Evolutionary conservation across 2,888 invertebrate genomes (phyloP).

Genomic region (Deilephila porcellus): DNA sequence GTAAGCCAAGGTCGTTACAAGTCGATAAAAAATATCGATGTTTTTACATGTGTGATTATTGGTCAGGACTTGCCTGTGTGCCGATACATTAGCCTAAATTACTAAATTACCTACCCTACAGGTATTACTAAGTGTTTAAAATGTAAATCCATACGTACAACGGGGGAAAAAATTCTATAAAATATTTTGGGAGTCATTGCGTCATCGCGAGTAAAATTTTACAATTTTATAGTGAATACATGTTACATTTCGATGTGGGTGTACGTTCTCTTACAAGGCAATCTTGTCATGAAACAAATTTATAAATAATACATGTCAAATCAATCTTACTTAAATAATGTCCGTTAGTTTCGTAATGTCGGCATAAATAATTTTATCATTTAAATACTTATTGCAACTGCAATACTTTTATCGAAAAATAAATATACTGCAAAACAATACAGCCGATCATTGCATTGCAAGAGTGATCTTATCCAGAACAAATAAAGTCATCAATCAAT

Average conservation of each 20-base stretch:
- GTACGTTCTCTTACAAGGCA: neutral
- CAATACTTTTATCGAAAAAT: neutral
- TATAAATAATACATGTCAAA: neutral
- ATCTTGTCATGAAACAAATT: neutral
- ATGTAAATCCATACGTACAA: slow-evolving; percentile 30
- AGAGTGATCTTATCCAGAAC: neutral
- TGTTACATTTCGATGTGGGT: neutral
- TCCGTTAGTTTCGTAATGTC: too few species aligned
- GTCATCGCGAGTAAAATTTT: slow-evolving; percentile 7
- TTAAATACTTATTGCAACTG: too few species aligned
- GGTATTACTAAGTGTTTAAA: slow-evolving; percentile 27
- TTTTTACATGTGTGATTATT: neutral
- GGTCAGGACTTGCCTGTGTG: neutral
- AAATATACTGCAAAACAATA: neutral
- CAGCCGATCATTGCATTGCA: neutral
- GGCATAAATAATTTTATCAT: too few species aligned
- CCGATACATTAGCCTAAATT: slow-evolving; percentile 30
- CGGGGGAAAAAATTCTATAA: slow-evolving; percentile 28
- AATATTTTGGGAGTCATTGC: slow-evolving; percentile 25
- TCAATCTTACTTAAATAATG: neutral
- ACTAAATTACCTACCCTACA: slow-evolving; percentile 28
- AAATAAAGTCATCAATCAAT: neutral
- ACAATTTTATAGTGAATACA: slow-evolving; percentile 7
- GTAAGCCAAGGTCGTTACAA: neutral
- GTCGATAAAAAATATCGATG: slow-evolving; percentile 27